Base-by-base conservation (phyloP, 2,113 vertebrate species). In the Bufo gargarizans region DNA sequence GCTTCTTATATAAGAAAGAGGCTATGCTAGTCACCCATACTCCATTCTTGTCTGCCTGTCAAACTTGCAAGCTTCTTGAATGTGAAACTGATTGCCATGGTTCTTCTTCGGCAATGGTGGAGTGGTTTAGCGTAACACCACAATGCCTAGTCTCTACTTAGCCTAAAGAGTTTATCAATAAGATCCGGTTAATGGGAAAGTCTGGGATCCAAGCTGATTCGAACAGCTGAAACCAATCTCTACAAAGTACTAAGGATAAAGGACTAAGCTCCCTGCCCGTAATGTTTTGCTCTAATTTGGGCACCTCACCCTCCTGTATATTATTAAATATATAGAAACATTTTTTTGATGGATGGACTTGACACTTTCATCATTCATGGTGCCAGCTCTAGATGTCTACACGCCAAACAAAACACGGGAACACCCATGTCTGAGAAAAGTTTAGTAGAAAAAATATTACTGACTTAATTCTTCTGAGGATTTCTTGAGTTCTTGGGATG, bases 361-460 rank as follows among this genome's bases (percentile, higher is more conserved):
- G 77, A 78, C 77, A 55, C 77, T 78, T 55, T 53, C 47, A 50
- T 78, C 77, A 55, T 55, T 53, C 47, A 50, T 78, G 50, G 77
- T 77, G 45, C 74, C 47, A 7, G 8, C 77, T 78, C 8, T 55
- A 53, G 50, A 53, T 20, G 77, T 78, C 77, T 78, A n/a, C 12
- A 53, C 55, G 77, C 77, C 77, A 78, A 78, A 22, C 50, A 55
- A 53, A 78, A 78, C 49, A 78, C 6, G 20, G 47, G 50, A 78
- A 78, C 50, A 12, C 77, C 77, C 50, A 53, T 55, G 50, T 55
- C 49, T 53, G 77, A 78, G 77, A 78, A n/a, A 53, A 13, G 77
- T 78, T 55, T 55, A 55, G 49, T 78, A 55, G 10, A 45, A 55
- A 22, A 78, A 22, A 22, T 19, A 55, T n/a, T 8, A 19, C 49